phyloP scores from a whole-genome alignment of 2,113 vertebrate species.

The Corythaeola cristata region DNA sequence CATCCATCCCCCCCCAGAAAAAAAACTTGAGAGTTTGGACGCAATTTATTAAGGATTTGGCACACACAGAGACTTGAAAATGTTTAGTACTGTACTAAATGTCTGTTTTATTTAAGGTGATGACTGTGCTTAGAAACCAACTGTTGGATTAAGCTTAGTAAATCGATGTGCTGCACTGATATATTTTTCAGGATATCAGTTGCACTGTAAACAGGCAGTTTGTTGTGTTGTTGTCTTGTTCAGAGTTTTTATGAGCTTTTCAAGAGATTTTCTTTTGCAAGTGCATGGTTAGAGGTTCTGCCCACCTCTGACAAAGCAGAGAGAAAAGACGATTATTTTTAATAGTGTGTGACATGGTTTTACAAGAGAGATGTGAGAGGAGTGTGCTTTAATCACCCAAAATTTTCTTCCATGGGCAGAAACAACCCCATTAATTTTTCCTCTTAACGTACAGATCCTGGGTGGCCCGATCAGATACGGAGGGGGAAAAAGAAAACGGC shows the following conservation, averaged over 20 bases:
- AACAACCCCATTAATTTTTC: neutral
- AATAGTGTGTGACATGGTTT: neutral
- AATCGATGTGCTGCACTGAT: neutral
- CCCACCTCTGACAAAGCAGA: neutral
- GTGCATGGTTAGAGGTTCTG: neutral
- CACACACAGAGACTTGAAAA: neutral
- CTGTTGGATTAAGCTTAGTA: neutral
- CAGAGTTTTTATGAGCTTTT: neutral
- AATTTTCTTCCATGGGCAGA: neutral
- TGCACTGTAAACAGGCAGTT: neutral
- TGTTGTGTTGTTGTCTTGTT: neutral
- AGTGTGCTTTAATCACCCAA: neutral
- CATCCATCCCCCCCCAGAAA: neutral
- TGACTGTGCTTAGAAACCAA: neutral
- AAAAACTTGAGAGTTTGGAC: neutral
- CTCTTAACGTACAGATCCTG: neutral
- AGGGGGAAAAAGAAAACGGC: no score
- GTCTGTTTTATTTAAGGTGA: neutral
- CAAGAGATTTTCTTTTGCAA: neutral
- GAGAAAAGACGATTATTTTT: neutral
- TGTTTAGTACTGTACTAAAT: neutral
- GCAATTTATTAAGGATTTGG: neutral
- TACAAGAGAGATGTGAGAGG: neutral
- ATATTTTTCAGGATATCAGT: neutral
- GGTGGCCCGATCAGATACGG: accelerated